phyloP scores from a whole-genome alignment of 2,797 vertebrate genomes.

The Gymnopithys bicolor region DNA sequence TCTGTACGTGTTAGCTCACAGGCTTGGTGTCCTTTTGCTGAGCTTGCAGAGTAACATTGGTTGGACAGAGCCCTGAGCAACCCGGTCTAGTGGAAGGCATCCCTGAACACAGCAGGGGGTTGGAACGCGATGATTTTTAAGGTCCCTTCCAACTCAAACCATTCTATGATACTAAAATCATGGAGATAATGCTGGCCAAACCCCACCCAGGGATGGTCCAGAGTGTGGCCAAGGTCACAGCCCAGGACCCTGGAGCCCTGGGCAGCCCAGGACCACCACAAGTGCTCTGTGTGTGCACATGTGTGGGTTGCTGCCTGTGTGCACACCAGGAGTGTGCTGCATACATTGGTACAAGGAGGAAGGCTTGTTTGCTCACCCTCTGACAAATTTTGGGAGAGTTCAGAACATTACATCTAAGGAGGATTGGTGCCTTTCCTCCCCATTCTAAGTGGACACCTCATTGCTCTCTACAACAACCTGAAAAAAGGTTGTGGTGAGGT shows the following conservation, averaged over 20 bases:
- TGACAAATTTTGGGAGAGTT: background rate
- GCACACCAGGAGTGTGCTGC: background rate
- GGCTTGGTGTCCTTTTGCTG: background rate
- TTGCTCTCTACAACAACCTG: background rate
- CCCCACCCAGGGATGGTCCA: background rate
- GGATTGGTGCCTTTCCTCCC: background rate
- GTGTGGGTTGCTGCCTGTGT: background rate
- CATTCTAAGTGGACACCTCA: background rate
- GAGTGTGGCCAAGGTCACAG: fast-evolving
- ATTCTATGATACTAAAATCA: too few species aligned
- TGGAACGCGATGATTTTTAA: background rate
- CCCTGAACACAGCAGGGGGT: background rate
- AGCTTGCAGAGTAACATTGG: background rate
- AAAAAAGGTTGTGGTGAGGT: background rate
- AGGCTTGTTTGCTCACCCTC: background rate
- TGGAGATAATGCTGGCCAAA: background rate
- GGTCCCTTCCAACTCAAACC: background rate
- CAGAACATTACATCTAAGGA: background rate
- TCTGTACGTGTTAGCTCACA: background rate
- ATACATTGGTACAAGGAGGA: background rate
- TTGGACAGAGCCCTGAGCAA: background rate
- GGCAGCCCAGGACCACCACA: background rate
- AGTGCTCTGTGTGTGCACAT: background rate
- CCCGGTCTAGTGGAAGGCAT: background rate
- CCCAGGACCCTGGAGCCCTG: background rate